Conservation (phyloP, 2,113 vertebrate genomes). For the Gnathonemus echidnorhynchus region DNA sequence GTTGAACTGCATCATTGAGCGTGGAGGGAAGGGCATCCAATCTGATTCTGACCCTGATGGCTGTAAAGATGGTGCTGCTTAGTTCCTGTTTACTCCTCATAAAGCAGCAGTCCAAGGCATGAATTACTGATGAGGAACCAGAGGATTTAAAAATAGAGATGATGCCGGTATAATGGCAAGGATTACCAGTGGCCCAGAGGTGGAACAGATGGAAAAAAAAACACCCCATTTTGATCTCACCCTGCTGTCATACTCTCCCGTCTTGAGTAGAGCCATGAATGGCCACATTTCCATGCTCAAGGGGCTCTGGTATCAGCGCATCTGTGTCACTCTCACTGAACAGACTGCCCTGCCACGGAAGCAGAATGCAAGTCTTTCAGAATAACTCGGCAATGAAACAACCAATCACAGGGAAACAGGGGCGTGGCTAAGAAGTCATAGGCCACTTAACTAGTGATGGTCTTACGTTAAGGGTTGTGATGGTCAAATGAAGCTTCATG, state of each 20-base stretch:
- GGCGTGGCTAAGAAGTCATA: background rate
- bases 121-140: background rate
- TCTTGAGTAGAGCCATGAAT: background rate
- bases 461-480: too few species aligned
- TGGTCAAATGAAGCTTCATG: too few species aligned
- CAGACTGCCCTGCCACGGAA: background rate
- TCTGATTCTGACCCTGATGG: background rate
- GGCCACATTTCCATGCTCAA: background rate
- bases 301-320: background rate
- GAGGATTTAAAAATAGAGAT: conserved; percentile 12
- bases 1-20: background rate
- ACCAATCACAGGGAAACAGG: background rate
- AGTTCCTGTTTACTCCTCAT: conserved; percentile 3
- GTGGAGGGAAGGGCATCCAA: background rate
- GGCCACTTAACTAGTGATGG: background rate
- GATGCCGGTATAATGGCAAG: background rate
- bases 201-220: background rate
- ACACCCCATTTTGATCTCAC: background rate
- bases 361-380: background rate
- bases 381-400: background rate
- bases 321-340: background rate
- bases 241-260: background rate
- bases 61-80: background rate
- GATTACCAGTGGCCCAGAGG: background rate
- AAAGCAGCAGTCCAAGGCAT: background rate